These are phyloP conservation scores for Morelia viridis DNA, from an alignment of 2,797 vertebrate genomes.

Conservation along the genomic window DNA sequence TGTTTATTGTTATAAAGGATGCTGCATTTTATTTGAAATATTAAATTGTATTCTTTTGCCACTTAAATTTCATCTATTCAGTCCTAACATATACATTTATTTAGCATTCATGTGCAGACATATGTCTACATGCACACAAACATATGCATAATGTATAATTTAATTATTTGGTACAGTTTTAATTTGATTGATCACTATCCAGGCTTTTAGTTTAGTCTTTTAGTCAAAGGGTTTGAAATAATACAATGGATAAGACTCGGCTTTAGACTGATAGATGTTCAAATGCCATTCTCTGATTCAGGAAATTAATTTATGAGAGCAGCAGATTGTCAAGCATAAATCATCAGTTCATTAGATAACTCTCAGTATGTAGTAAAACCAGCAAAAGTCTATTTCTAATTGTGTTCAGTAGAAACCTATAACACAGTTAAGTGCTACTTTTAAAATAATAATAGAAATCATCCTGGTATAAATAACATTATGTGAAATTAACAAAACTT, in stretches of 20 bases:
- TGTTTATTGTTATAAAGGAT: background rate
- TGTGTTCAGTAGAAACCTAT: slow-evolving; percentile 7
- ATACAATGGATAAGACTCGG: background rate
- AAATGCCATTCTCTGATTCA: background rate
- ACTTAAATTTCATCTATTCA: background rate
- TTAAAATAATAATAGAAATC: slow-evolving; percentile 25
- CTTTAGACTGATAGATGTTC: background rate
- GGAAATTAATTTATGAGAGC: slow-evolving; percentile 46
- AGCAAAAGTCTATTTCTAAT: slow-evolving; percentile 62
- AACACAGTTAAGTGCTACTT: slow-evolving; percentile 24
- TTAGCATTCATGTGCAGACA: background rate
- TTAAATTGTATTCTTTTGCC: background rate
- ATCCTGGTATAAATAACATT: slow-evolving; percentile 4
- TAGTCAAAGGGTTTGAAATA: background rate
- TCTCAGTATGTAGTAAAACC: slow-evolving; percentile 43
- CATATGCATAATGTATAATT: slow-evolving; percentile 1
- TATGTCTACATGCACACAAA: background rate
- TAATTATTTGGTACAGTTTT: background rate
- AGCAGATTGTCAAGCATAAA: slow-evolving; percentile 42
- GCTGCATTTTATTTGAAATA: background rate
- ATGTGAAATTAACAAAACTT: slow-evolving; percentile 34
- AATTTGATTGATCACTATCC: background rate
- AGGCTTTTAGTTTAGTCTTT: background rate
- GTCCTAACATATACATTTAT: background rate
- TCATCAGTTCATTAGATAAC: slow-evolving; percentile 57